phyloP scores from a whole-genome alignment of 2,797 vertebrate genomes.

The Muraenolepis orangiensis region DNA sequence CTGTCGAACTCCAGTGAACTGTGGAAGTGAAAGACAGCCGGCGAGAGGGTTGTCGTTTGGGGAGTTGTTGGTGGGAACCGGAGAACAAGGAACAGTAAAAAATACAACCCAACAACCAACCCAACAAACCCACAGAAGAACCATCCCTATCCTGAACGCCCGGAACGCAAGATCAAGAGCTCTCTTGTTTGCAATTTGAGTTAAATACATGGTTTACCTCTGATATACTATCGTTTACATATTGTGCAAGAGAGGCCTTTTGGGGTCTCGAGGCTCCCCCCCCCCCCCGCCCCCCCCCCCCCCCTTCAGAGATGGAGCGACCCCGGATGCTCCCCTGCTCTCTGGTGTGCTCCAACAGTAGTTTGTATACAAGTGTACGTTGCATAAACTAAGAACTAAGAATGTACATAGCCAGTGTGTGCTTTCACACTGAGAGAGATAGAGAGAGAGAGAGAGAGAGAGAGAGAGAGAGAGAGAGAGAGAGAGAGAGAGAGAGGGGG shows the following conservation, averaged over 20 bases:
- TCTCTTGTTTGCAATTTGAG: slow-evolving; percentile 65
- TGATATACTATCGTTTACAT: slow-evolving; percentile 74
- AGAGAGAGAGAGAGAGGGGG: slow-evolving; percentile 39
- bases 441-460: background rate
- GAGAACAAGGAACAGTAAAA: background rate
- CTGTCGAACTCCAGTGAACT: slow-evolving; percentile 39
- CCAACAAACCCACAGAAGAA: slow-evolving; percentile 48
- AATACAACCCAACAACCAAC: background rate
- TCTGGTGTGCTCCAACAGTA: slow-evolving; percentile 71
- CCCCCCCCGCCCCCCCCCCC: no score
- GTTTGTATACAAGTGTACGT: slow-evolving; percentile 72
- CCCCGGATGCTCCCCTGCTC: slow-evolving; percentile 47
- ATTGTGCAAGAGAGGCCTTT: slow-evolving; percentile 77
- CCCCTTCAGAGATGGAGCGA: slow-evolving; percentile 64
- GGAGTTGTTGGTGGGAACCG: background rate
- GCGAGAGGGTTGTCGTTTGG: no score
- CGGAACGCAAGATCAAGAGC: slow-evolving; percentile 48
- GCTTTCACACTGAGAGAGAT: slow-evolving; percentile 72
- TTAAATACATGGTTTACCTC: slow-evolving; percentile 70
- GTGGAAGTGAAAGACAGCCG: slow-evolving; percentile 44
- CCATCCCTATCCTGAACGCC: slow-evolving; percentile 48
- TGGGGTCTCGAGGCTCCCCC: slow-evolving; percentile 67
- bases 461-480: background rate
- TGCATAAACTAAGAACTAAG: slow-evolving; percentile 67
- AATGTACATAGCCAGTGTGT: slow-evolving; percentile 80